Evolutionary conservation across 1,140 invertebrate genomes (phyloP).

Genomic region (Meloidogyne chitwoodi): DNA sequence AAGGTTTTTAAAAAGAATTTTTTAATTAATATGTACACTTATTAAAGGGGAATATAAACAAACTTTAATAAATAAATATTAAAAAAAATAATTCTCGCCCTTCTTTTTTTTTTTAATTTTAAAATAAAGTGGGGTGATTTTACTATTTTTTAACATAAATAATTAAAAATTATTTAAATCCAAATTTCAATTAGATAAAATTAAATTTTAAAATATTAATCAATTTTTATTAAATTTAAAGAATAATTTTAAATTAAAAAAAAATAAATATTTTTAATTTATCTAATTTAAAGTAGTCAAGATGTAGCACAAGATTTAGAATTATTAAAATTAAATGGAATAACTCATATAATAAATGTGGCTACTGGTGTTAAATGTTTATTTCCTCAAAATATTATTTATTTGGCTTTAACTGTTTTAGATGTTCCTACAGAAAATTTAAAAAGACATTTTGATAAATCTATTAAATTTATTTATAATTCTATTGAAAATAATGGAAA

Average conservation of each 20-base stretch:
- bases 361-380: constrained; percentile 55
- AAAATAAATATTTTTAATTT: too few species aligned
- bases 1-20: constrained; percentile 14
- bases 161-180: too few species aligned
- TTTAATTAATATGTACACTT: not conserved
- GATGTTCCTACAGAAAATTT: constrained; percentile 53
- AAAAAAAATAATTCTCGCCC: too few species aligned
- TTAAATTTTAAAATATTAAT: too few species aligned
- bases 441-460: constrained; percentile 51
- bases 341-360: constrained; percentile 64
- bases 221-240: too few species aligned
- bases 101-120: too few species aligned
- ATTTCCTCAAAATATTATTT: constrained; percentile 60
- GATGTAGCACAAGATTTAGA: constrained; percentile 70
- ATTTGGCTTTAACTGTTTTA: constrained; percentile 59
- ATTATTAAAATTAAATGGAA: constrained; percentile 66
- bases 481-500: constrained; percentile 50
- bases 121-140: too few species aligned
- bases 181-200: too few species aligned
- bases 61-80: too few species aligned
- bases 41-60: too few species aligned
- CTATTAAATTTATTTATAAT: constrained; percentile 60
- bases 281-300: constrained; percentile 69
- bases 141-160: too few species aligned
- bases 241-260: too few species aligned